Evolutionary conservation across 2,797 vertebrate species (phyloP), one percentile per base, ranked within the genome.

Genomic region (Varecia variegata): DNA sequence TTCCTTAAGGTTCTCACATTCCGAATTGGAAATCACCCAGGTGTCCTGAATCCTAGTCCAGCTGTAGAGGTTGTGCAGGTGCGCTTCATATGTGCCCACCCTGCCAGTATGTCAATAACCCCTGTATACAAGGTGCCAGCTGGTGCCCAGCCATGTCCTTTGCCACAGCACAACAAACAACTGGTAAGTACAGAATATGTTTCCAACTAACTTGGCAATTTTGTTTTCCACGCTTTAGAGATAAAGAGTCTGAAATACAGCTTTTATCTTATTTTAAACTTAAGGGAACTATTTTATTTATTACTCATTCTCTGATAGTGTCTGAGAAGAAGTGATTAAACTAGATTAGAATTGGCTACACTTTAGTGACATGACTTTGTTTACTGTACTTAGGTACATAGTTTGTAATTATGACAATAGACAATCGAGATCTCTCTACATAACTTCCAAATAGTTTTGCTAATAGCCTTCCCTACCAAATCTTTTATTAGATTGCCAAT

Each of bases 101-200:
- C 97, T 20, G 97, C 98, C 77, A 98, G 97, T 88, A 95, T 98
- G 96, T 92, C 96, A 4, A 90, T 98, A 30, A 97, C 96, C 4
- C 98, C 98, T 3, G 93, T 98, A 7, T 98, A 98, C 20, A 90
- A 62, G 21, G 76, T 93, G 21, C 95, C 94, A 21, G 40, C 92
- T 2, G 96, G 94, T 1, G 82, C 93, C 30, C 98, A 94, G 14
- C 98, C 98, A 0, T 98, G 98, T 80, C 98, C 98, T 43, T 70
- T 98, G 93, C 97, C 97, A 7, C 98, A 98, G 65, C 97, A 98
- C 87, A 97, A 97, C 92, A 98, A 98, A 20, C 98, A 98, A 30
- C 88, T 98, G 96, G 98, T 98, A 86, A 96, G 98, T 93, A n/a
- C 11, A 9, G 13, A 27, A 6, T 40, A 32, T 32, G 14, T 40